Percentiles rank a stretch among this genome's conserved stretches.
phyloP scores from a whole-genome alignment of 2,113 vertebrate genomes.

The Nothobranchius kuhntae region DNA sequence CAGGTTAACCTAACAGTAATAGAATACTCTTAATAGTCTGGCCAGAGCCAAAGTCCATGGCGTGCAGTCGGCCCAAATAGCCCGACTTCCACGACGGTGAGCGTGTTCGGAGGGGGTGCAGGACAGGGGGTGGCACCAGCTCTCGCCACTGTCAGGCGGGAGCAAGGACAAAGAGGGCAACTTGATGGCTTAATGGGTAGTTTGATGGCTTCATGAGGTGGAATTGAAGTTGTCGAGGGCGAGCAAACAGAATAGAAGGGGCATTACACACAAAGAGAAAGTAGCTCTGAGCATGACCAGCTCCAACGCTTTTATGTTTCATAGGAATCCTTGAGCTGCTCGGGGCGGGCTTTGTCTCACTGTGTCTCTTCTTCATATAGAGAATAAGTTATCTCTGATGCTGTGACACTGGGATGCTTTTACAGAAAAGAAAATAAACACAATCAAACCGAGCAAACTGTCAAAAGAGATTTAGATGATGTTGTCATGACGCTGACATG shows the following conservation, averaged over 20 bases:
- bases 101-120: slow-evolving; percentile 12
- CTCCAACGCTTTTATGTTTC: slow-evolving; percentile 12
- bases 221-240: slow-evolving; percentile 52
- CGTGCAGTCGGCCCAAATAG: slow-evolving; percentile 14
- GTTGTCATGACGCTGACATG: slow-evolving; percentile 59
- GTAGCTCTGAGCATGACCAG: slow-evolving; percentile 31
- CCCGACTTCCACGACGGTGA: slow-evolving; percentile 4
- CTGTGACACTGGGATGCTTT: slow-evolving; percentile 11
- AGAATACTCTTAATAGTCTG: slow-evolving; percentile 64
- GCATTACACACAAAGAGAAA: slow-evolving; percentile 28
- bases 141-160: slow-evolving; percentile 44
- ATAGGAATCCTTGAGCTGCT: slow-evolving; percentile 35
- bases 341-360: slow-evolving; percentile 5
- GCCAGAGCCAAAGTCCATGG: slow-evolving; percentile 38
- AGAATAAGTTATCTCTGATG: slow-evolving; percentile 30
- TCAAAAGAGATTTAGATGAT: slow-evolving; percentile 66
- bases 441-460: slow-evolving; percentile 55
- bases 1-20: slow-evolving; percentile 73
- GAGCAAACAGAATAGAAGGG: slow-evolving; percentile 34
- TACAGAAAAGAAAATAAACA: slow-evolving; percentile 50
- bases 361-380: not conserved
- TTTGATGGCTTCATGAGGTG: slow-evolving; percentile 65
- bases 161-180: slow-evolving; percentile 68
- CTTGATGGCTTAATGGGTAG: slow-evolving; percentile 64
- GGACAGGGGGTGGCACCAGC: not conserved